A percentile compares a stretch with the other conserved stretches of the same genome.
Evolutionary conservation across 2,113 vertebrate genomes (phyloP).

Genomic region (Dicaeum eximium): DNA sequence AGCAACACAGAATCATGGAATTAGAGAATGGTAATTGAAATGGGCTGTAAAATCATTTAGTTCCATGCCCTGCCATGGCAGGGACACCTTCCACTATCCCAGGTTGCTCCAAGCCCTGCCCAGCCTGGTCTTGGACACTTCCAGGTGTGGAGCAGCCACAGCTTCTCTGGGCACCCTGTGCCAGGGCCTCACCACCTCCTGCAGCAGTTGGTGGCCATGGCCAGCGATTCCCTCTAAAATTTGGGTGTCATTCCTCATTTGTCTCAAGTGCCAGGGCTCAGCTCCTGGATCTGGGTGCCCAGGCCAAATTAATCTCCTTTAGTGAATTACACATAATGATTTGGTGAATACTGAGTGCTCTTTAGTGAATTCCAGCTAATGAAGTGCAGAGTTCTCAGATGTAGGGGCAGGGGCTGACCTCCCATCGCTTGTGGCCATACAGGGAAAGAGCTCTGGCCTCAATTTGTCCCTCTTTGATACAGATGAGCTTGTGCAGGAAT

Average conservation of each 20-base stretch:
- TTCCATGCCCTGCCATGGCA: background rate
- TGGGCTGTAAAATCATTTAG: background rate
- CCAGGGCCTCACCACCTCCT: background rate
- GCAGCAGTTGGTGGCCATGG: background rate
- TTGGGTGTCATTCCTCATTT: background rate
- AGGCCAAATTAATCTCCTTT: background rate
- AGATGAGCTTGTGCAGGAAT: background rate
- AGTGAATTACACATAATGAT: background rate
- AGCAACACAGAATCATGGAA: background rate
- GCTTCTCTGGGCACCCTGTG: background rate
- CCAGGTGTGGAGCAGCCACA: background rate
- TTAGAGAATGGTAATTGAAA: background rate
- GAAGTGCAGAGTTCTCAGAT: background rate
- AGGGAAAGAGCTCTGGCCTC: background rate
- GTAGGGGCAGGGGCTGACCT: background rate
- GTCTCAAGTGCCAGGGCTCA: background rate
- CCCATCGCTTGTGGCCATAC: fast-evolving
- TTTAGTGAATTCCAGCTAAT: background rate
- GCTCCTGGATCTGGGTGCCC: background rate
- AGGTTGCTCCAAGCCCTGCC: background rate
- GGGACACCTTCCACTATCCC: background rate
- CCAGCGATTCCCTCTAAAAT: background rate
- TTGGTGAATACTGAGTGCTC: background rate
- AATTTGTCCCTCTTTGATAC: background rate
- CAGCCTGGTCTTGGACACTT: background rate